Evolutionary conservation across 2,888 invertebrate genomes (phyloP).

Genomic region (Lycia hirtaria): DNA sequence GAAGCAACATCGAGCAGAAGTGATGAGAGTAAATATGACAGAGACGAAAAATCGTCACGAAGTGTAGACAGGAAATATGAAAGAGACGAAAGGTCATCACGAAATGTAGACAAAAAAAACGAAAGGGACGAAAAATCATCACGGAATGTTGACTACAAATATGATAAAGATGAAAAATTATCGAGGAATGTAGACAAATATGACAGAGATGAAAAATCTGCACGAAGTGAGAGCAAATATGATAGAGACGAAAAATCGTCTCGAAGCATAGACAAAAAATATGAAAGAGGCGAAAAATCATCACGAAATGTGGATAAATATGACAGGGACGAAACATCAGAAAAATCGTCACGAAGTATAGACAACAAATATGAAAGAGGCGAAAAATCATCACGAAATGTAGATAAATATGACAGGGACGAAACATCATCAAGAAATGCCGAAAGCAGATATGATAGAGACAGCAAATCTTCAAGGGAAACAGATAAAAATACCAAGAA

Average conservation of each 20-base stretch:
- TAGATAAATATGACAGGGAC: slow-evolving; percentile 36
- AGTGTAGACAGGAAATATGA: slow-evolving; percentile 17
- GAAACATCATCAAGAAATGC: slow-evolving; percentile 29
- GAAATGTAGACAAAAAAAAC: slow-evolving; percentile 26
- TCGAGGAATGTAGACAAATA: slow-evolving; percentile 26
- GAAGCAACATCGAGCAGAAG: slow-evolving; percentile 1
- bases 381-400: slow-evolving; percentile 25
- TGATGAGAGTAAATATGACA: slow-evolving; percentile 6
- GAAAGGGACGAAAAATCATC: slow-evolving; percentile 34
- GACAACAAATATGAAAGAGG: slow-evolving; percentile 35
- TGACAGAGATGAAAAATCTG: slow-evolving; percentile 29
- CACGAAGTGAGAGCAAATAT: no score
- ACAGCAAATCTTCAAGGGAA: slow-evolving; percentile 25
- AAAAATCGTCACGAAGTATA: slow-evolving; percentile 27
- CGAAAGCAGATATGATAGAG: slow-evolving; percentile 30
- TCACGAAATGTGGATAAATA: slow-evolving; percentile 26
- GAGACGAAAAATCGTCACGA: neutral
- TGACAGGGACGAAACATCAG: slow-evolving; percentile 38
- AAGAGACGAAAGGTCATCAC: slow-evolving; percentile 32
- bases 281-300: slow-evolving; percentile 35
- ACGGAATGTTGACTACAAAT: slow-evolving; percentile 20
- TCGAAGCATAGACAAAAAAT: slow-evolving; percentile 28
- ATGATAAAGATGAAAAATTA: slow-evolving; percentile 36
- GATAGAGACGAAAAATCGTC: no score
- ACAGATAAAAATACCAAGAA: slow-evolving; percentile 18